Evolutionary conservation across 2,888 invertebrate genomes (phyloP), one percentile per base, ranked within the genome.

Genomic region (Lasioglossum pauxillum): DNA sequence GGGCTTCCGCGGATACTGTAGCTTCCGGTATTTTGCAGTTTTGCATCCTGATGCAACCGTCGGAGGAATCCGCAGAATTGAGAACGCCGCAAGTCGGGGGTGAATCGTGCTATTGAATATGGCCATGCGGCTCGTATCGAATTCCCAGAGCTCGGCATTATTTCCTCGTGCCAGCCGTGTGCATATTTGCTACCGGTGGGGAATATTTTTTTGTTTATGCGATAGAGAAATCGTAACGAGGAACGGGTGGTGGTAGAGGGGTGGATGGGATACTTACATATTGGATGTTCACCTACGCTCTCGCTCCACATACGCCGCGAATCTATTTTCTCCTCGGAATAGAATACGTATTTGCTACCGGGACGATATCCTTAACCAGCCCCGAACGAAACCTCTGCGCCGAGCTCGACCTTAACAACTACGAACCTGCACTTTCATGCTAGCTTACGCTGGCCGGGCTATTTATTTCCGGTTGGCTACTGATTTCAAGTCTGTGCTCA

Each of bases 11-110:
- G 82, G 73, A 82, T 80, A 69, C 79, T 82, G 78, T 80, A 74
- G 88, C 81, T 90, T 88, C 84, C 87, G 90, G 85, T 90, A 90
- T 90, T 90, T 90, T 88, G 77, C 90, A 90, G 90, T 89, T 90
- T 90, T 90, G 82, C 89, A 88, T 89, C 88, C 80, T 74, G 81
- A 74, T 86, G 69, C 80, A 86, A 85, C 75, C 81, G 75, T 49
- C 84, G 84, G 75, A 75, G 83, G 83, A 89, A 89, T 88, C 87
- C 83, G 71, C 82, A 83, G 85, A 88, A 90, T 90, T 84, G 90
- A 86, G 84, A 89, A 88, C 80, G 78, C 75, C 74, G 80, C 77
- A 46, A 83, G 83, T 77, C 75, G 35, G 35, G 86, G 86, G 81
- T 82, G 89, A 88, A 89, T 88, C 84, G 89, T 75, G 86, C 89